Evolutionary conservation across 2,888 invertebrate genomes (phyloP).

Genomic region (Nomada hirtipes): DNA sequence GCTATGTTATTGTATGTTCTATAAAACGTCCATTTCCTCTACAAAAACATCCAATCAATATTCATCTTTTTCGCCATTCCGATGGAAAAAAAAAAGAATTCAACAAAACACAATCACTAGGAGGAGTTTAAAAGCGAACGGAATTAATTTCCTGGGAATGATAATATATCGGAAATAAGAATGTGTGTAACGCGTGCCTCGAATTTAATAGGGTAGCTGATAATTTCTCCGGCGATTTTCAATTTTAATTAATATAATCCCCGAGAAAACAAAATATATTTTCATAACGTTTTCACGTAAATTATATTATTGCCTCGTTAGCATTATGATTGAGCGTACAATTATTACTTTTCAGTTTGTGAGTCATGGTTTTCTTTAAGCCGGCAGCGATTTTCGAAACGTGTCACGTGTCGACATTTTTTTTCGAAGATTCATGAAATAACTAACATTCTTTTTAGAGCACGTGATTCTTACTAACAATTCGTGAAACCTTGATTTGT

Average conservation of each 20-base stretch:
- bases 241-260: conserved; percentile 5
- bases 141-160: conserved; percentile 16
- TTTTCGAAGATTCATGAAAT: background rate
- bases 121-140: background rate
- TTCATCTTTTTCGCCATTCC: background rate
- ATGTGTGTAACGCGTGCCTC: conserved; percentile 38
- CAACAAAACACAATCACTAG: background rate
- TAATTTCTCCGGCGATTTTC: conserved; percentile 10
- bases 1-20: conserved; percentile 3
- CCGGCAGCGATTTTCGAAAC: background rate
- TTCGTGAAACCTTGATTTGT: background rate
- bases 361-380: too few relatives aligned
- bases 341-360: background rate
- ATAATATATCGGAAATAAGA: conserved; percentile 14
- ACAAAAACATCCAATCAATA: background rate
- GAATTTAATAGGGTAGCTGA: conserved; percentile 30
- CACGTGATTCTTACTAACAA: background rate
- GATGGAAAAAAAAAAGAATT: background rate
- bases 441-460: background rate
- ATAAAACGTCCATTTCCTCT: conserved; percentile 8
- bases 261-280: background rate
- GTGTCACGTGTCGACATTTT: background rate
- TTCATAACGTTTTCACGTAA: conserved; percentile 14
- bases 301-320: conserved; percentile 8
- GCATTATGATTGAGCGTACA: background rate